A percentile compares a stretch with the other conserved stretches of the same genome.
Conservation (phyloP, 2,797 vertebrate genomes). For the Diglossa cyanea region DNA sequence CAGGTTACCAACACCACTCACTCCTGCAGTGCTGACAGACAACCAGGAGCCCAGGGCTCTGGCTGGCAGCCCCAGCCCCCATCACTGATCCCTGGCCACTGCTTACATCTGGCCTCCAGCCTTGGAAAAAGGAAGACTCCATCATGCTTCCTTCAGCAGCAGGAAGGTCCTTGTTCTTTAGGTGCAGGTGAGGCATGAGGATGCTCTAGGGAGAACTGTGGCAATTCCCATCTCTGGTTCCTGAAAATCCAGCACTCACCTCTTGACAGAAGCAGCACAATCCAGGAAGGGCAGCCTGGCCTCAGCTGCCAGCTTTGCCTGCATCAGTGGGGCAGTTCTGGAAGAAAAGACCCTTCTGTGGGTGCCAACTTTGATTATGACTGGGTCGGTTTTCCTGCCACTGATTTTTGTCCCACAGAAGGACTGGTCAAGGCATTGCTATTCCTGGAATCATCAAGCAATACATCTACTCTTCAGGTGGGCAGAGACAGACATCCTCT, state of each 20-base stretch:
- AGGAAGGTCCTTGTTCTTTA: not conserved
- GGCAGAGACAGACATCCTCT: not conserved
- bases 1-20: not conserved
- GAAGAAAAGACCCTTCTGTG: not conserved
- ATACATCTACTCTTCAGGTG: not conserved
- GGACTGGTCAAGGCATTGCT: not conserved
- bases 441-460: not conserved
- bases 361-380: not conserved
- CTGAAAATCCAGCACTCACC: not conserved
- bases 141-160: not conserved
- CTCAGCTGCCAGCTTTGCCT: not conserved
- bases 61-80: not conserved
- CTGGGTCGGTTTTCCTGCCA: not conserved
- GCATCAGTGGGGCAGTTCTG: not conserved
- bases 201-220: not conserved
- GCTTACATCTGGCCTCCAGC: not conserved
- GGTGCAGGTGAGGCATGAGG: not conserved
- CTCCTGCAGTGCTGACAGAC: not conserved
- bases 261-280: not conserved
- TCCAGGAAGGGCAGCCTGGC: not conserved
- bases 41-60: not conserved
- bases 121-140: not conserved
- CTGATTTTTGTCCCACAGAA: not conserved
- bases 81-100: fast-evolving
- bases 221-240: not conserved